Conservation (phyloP, 2,797 vertebrate species). For the Eurystomus glaucurus region DNA sequence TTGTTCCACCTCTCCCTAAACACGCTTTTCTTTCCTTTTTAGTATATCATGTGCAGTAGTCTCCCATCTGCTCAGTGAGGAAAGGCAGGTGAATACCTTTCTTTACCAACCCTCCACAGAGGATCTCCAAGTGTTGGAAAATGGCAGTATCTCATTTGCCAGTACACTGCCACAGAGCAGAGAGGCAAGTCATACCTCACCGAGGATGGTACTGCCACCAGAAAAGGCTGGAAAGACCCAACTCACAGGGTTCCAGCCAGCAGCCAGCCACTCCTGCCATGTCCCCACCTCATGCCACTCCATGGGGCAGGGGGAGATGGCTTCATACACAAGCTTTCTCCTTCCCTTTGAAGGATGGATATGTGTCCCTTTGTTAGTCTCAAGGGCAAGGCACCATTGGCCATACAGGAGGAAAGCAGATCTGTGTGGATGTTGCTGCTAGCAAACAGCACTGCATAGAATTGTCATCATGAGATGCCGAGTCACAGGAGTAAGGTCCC, state of each 20-base stretch:
- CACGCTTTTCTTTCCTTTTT: not conserved
- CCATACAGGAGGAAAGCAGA: not conserved
- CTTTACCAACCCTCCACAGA: not conserved
- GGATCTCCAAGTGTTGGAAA: not conserved
- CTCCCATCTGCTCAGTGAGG: not conserved
- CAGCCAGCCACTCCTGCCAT: not conserved
- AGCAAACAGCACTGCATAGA: not conserved
- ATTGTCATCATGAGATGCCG: not conserved
- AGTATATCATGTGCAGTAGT: not conserved
- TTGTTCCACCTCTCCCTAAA: not conserved
- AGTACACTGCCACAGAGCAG: not conserved
- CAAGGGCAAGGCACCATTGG: fast-evolving
- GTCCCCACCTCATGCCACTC: not conserved
- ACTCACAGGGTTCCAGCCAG: not conserved
- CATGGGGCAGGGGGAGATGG: not conserved
- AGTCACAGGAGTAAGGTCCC: not conserved
- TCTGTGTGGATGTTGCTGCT: not conserved
- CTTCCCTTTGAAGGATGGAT: not conserved
- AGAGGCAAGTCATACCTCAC: not conserved
- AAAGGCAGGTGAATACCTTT: not conserved
- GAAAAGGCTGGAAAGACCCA: not conserved
- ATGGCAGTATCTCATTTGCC: not conserved
- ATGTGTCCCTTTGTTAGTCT: not conserved
- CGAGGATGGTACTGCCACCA: not conserved
- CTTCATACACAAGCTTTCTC: not conserved